Conservation (phyloP, 2,113 vertebrate species). For the Globicephala melas region DNA sequence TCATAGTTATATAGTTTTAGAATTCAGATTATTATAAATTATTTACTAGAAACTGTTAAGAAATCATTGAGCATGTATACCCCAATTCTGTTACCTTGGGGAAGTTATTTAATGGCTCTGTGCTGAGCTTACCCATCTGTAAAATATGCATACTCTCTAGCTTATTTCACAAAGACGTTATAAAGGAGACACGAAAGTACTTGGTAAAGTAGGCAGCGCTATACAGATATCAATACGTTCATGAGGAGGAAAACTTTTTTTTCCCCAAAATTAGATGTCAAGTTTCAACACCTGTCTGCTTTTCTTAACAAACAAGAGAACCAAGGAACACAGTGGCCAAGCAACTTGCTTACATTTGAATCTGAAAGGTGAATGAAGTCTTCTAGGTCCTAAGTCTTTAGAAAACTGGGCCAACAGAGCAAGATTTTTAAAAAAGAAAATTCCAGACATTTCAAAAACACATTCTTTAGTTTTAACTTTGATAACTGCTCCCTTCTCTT, state of each 20-base stretch:
- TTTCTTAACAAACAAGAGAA: not conserved
- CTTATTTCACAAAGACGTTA: not conserved
- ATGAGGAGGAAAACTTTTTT: constrained; percentile 4
- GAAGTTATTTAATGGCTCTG: not conserved
- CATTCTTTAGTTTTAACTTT: constrained; percentile 1
- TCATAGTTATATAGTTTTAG: not conserved
- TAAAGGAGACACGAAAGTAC: not conserved
- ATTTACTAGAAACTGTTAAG: constrained; percentile 22
- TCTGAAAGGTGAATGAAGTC: not conserved
- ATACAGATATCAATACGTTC: not conserved
- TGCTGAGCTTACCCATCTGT: not conserved
- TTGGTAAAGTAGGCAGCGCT: not conserved
- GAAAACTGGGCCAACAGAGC: not conserved
- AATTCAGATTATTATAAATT: not conserved
- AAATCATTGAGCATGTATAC: not conserved
- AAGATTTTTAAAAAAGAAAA: constrained; percentile 42
- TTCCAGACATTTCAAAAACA: constrained; percentile 14
- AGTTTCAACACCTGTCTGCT: not conserved
- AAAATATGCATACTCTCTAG: not conserved
- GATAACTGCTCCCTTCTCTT: not conserved
- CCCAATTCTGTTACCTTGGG: not conserved
- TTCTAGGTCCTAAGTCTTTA: not conserved
- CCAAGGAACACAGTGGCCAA: not conserved
- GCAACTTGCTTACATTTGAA: not conserved
- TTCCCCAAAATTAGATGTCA: not conserved